Evolutionary conservation across 1,140 invertebrate genomes (phyloP), one percentile per base, ranked within the genome.

Genomic region (Aphis gossypii): DNA sequence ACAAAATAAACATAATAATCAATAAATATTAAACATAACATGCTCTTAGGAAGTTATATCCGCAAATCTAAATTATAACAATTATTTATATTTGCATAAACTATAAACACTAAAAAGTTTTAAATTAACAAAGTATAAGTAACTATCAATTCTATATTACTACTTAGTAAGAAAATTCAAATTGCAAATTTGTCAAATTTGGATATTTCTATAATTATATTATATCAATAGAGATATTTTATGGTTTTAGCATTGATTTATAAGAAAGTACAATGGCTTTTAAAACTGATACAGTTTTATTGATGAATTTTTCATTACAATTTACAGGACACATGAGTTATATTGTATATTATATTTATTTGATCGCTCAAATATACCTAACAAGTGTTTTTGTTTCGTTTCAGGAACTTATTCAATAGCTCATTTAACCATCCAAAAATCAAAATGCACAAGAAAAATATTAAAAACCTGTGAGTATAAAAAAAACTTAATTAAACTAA

Each of bases 381-480:
- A 89, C 25, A 20, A 38, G 6, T 89, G 7, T 54, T 54, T 54
- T 89, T 89, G 18, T 56, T 56, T 90, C 25, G 9, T 90, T 90
- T 90, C 25, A 90, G 89, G 38, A 41, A 90, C 54, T 38, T 60
- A 44, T 90, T 60, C 23, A 60, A 41, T 90, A 68, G 41, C 11
- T 41, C 21, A 54, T 18, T 20, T 30, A 30, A 90, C 25, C 25
- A 60, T 20, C 18, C 25, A 89, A 14, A 60, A 23, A 60, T 44
- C 38, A 60, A 90, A 90, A 90, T 90, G 89, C 6, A 41, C 38
- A 60, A 56, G 25, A 90, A 30, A 60, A 23, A 90, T 44, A 90
- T 60, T 23, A 60, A 60, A 44, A 90, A 90, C 14, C 14, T 44
- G 89, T 90, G 44, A 90, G 89, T 90, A 90, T 25, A 41, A 11